A percentile compares a stretch with the other conserved stretches of the same genome.
Evolutionary conservation across 2,797 vertebrate species (phyloP).

Genomic region (Megaceryle alcyon): DNA sequence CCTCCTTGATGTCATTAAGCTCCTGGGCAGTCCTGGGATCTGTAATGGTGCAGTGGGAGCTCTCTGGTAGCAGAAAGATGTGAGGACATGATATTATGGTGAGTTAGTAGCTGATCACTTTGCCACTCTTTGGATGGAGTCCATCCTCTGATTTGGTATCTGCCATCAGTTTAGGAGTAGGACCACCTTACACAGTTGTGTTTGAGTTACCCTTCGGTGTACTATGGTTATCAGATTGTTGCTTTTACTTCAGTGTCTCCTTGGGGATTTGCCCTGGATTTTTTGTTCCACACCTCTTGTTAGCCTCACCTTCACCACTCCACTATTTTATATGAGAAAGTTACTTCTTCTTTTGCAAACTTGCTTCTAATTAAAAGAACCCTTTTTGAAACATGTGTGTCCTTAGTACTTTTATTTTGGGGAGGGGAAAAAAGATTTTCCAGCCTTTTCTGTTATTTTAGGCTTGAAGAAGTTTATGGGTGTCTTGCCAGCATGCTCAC

Average conservation of each 20-base stretch:
- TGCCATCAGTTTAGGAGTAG: constrained; percentile 10
- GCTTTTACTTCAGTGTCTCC: constrained; percentile 51
- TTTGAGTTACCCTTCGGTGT: not conserved
- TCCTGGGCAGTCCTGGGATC: not conserved
- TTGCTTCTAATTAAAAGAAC: constrained; percentile 61
- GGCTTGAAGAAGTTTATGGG: not conserved
- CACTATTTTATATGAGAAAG: constrained; percentile 69
- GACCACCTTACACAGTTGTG: not conserved
- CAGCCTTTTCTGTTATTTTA: not conserved
- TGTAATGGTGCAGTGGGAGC: not conserved
- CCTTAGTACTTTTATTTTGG: constrained; percentile 9
- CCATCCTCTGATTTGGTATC: not conserved
- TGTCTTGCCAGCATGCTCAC: constrained; percentile 10
- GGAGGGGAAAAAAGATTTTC: not conserved
- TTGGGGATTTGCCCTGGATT: constrained; percentile 38
- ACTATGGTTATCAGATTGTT: not conserved
- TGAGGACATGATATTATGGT: not conserved
- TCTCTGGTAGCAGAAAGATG: not conserved
- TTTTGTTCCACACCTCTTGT: constrained; percentile 63
- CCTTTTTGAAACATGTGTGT: constrained; percentile 1
- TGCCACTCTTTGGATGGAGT: not conserved
- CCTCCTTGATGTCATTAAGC: not conserved
- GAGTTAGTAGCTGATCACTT: constrained; percentile 8
- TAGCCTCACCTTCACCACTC: constrained; percentile 63
- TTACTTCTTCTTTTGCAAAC: constrained; percentile 59